Base-by-base conservation (phyloP, 2,888 invertebrate genomes). In the Megaustenia siamemsis region DNA sequence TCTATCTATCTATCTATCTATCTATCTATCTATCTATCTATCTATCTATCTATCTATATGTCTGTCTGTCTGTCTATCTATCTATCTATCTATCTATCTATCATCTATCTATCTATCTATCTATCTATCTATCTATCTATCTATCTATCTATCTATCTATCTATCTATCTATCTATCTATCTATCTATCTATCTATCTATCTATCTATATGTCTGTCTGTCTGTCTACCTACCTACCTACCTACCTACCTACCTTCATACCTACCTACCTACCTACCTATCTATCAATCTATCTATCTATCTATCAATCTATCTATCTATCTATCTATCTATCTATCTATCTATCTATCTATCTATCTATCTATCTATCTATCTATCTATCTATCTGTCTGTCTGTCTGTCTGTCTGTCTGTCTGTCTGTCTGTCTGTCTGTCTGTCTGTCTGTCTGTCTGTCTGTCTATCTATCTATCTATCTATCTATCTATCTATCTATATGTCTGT, bases 71-170 rank as follows among this genome's bases (percentile, higher is more conserved):
- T n/a, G n/a, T n/a, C n/a, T n/a, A n/a, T n/a, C n/a, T n/a, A n/a
- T n/a, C n/a, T n/a, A n/a, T n/a, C n/a, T n/a, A n/a, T n/a, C n/a
- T n/a, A n/a, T n/a, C n/a, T n/a, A n/a, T n/a, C n/a, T n/a, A n/a
- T n/a, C n/a, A n/a, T n/a, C n/a, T n/a, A n/a, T 56, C 56, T 56
- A 56, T 56, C 56, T 56, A 56, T 56, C 56, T 56, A 56, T 56
- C 56, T 56, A 56, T 56, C 56, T 56, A 56, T 56, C 56, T 56
- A 56, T 56, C 56, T 56, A 56, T 56, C 56, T 56, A 56, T 56
- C 56, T 56, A 56, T 56, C 56, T 56, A 56, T 56, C 56, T 56
- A 56, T 56, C 56, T 56, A 56, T 56, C 56, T 56, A 56, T 56
- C 56, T 56, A 56, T 56, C 56, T 56, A 56, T 56, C 56, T 56